These are phyloP conservation scores for Pachypeltis micranthus DNA, from an alignment of 1,140 invertebrate genomes.

Conservation along the genomic window DNA sequence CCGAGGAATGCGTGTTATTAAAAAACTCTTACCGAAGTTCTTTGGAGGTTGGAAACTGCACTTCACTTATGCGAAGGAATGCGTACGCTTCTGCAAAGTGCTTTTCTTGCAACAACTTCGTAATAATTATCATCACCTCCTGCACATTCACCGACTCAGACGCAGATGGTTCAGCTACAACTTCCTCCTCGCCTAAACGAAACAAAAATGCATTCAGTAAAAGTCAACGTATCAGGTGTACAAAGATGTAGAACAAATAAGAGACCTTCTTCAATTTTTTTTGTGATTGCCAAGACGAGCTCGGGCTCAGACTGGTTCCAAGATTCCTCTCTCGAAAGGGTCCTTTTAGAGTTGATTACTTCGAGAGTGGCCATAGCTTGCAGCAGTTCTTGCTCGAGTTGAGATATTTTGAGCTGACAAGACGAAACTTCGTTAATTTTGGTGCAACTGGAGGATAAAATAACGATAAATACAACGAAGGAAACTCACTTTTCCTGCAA, in stretches of 20 bases:
- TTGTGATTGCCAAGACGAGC: slow-evolving; percentile 3
- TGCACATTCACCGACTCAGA: slow-evolving; percentile 7
- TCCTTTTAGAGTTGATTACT: slow-evolving; percentile 13
- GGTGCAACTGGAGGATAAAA: too few species aligned
- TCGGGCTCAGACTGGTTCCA: slow-evolving; percentile 18
- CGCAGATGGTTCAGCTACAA: background rate
- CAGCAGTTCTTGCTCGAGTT: slow-evolving; percentile 12
- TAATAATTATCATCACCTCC: slow-evolving; percentile 15
- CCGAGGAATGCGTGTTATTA: too few species aligned
- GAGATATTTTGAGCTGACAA: slow-evolving; percentile 14
- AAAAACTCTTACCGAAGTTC: slow-evolving; percentile 23
- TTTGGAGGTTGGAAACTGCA: slow-evolving; percentile 15
- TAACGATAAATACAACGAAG: too few species aligned
- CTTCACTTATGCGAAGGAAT: slow-evolving; percentile 14
- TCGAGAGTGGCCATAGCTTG: slow-evolving; percentile 11
- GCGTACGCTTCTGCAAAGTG: slow-evolving; percentile 18
- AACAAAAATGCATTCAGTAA: background rate
- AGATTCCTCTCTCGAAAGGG: slow-evolving; percentile 12
- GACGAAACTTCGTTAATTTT: too few species aligned
- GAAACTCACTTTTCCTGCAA: slow-evolving; percentile 24
- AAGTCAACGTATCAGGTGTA: background rate
- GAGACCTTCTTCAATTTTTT: background rate
- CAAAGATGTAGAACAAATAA: background rate
- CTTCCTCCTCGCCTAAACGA: background rate
- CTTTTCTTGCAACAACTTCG: slow-evolving; percentile 11